Evolutionary conservation across 1,140 invertebrate species (phyloP), one percentile per base, ranked within the genome.

Genomic region (Bombus fervidus): DNA sequence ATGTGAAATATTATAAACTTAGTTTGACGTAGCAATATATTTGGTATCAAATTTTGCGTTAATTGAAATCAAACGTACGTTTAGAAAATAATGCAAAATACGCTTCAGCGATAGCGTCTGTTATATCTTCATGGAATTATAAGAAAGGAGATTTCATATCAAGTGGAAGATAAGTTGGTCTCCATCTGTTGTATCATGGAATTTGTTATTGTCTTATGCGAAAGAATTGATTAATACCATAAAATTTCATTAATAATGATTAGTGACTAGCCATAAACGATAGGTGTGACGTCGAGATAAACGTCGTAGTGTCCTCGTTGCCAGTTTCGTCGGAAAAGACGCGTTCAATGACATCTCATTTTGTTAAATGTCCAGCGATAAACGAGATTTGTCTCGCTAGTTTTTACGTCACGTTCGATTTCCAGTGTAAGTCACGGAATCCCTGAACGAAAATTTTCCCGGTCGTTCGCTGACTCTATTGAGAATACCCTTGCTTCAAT

Each of bases 381-480:
- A 77, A 77, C 28, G 53, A 77, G 53, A 77, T 41, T 77, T 62
- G 34, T 25, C 6, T 22, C 28, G 34, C 34, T 39, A 53, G 28
- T 76, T 76, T n/a, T 22, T 53, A 39, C 57, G 53, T 62, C 53
- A 76, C 53, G 31, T 59, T 76, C 53, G 53, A 77, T 41, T 77
- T 28, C 9, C 6, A 28, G n/a, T 3, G 9, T 62, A 77, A 62
- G 34, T 18, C 53, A 18, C 13, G 25, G 47, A 39, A n/a, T 43
- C 15, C n/a, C 12, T 2, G 25, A 28, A 72, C n/a, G n/a, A 28
- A 41, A 73, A 73, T 43, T 73, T 73, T 43, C 25, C n/a, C 39
- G 3, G 10, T 6, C 28, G 1, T 22, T 18, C n/a, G 28, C 8
- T 8, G 4, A 12, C 6, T 43, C 2, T 25, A 22, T 22, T n/a